Conservation (phyloP, 2,113 vertebrate species). For the Chamaea fasciata region DNA sequence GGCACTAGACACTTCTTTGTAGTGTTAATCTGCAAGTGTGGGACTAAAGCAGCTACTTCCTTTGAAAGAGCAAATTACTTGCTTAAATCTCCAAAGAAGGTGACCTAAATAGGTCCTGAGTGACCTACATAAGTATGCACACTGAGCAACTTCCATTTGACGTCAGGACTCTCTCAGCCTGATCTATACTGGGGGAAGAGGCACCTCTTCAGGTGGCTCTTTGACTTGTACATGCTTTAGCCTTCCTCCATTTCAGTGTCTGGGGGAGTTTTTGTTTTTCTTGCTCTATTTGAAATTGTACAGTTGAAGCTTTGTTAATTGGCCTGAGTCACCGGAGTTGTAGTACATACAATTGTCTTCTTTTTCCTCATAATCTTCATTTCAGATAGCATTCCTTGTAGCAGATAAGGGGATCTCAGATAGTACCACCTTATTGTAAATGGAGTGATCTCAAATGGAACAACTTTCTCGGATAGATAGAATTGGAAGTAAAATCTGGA, state of each 20-base stretch:
- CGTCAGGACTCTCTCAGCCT: not conserved
- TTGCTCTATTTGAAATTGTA: not conserved
- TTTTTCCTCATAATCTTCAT: not conserved
- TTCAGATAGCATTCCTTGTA: not conserved
- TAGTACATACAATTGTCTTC: not conserved
- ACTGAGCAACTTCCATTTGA: not conserved
- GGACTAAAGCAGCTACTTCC: not conserved
- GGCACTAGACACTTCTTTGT: not conserved
- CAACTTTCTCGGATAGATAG: not conserved
- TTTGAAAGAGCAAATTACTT: slow-evolving; percentile 21
- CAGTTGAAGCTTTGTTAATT: not conserved
- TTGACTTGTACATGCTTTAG: not conserved
- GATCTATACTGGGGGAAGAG: not conserved
- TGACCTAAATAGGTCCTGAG: not conserved
- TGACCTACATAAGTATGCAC: not conserved
- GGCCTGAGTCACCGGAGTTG: not conserved
- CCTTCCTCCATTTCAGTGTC: not conserved
- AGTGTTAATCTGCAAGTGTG: not conserved
- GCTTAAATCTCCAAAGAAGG: not conserved
- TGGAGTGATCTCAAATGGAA: not conserved
- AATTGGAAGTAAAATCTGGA: not conserved
- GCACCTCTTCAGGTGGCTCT: not conserved
- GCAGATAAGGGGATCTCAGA: not conserved
- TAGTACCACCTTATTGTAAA: not conserved
- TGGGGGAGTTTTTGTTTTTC: not conserved